Percentiles rank a stretch among this genome's conserved stretches.
Conservation (phyloP, 2,888 invertebrate species). For the Metalampra italica region DNA sequence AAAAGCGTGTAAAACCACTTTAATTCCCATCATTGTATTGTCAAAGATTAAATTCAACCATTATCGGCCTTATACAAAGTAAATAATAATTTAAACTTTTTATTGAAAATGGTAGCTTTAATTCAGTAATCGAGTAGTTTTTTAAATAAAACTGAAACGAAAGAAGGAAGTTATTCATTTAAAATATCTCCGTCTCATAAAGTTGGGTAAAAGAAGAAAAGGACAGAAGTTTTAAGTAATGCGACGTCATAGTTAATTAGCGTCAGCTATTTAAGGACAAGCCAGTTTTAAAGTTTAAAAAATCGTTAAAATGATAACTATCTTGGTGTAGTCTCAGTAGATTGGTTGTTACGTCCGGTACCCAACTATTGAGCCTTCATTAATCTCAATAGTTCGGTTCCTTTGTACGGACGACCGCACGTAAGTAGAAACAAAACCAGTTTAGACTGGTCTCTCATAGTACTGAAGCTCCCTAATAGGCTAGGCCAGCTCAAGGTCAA, state of each 20-base stretch:
- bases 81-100: background rate
- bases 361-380: too few relatives aligned
- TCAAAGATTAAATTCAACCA: background rate
- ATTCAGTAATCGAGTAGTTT: constrained; percentile 7
- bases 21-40: constrained; percentile 5
- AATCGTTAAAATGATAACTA: too few relatives aligned
- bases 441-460: too few relatives aligned
- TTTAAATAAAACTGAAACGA: constrained; percentile 17
- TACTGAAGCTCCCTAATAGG: too few relatives aligned
- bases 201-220: constrained; percentile 25
- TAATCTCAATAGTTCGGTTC: too few relatives aligned
- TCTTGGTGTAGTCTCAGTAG: too few relatives aligned
- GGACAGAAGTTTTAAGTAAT: constrained; percentile 52
- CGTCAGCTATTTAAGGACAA: constrained; percentile 54
- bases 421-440: too few relatives aligned
- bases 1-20: background rate
- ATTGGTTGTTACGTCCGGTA: too few relatives aligned
- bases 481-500: too few relatives aligned
- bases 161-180: constrained; percentile 49
- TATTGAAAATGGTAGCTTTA: background rate
- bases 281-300: constrained; percentile 10
- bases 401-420: too few relatives aligned
- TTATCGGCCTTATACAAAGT: background rate
- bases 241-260: constrained; percentile 65
- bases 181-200: constrained; percentile 26